These are phyloP conservation scores for Enteromius fasciolatus DNA, from an alignment of 2,797 vertebrate species.

Conservation along the genomic window DNA sequence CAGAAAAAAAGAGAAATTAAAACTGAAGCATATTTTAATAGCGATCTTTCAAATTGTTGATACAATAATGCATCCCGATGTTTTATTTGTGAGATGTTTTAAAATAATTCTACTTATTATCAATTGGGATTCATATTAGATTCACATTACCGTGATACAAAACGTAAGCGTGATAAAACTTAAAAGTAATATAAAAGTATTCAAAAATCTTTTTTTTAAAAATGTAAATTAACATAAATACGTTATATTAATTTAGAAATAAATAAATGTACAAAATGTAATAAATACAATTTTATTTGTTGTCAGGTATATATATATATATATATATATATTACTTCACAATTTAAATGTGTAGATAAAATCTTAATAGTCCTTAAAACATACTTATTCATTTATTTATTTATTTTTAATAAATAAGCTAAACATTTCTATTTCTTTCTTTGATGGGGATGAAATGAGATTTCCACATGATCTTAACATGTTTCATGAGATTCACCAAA, in stretches of 20 bases:
- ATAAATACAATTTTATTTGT: not conserved
- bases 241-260: not conserved
- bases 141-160: not conserved
- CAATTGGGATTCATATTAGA: not conserved
- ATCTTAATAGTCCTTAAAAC: not conserved
- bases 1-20: not conserved
- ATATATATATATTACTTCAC: not conserved
- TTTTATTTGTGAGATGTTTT: not conserved
- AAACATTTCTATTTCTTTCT: not conserved
- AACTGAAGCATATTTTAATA: slow-evolving; percentile 35
- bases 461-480: slow-evolving; percentile 8
- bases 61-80: not conserved
- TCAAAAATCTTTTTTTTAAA: not conserved
- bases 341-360: not conserved
- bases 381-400: not conserved
- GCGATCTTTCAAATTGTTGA: not conserved
- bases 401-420: not conserved
- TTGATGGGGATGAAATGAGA: not conserved
- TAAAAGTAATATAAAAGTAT: not conserved
- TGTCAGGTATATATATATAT: not conserved
- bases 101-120: not conserved
- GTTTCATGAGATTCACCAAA: slow-evolving; percentile 42
- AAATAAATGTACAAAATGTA: not conserved
- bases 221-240: not conserved
- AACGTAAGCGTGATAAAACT: not conserved